Percentiles rank a stretch among this genome's conserved stretches.
phyloP scores from a whole-genome alignment of 1,140 invertebrate genomes.

The Drosophila eugracilis region DNA sequence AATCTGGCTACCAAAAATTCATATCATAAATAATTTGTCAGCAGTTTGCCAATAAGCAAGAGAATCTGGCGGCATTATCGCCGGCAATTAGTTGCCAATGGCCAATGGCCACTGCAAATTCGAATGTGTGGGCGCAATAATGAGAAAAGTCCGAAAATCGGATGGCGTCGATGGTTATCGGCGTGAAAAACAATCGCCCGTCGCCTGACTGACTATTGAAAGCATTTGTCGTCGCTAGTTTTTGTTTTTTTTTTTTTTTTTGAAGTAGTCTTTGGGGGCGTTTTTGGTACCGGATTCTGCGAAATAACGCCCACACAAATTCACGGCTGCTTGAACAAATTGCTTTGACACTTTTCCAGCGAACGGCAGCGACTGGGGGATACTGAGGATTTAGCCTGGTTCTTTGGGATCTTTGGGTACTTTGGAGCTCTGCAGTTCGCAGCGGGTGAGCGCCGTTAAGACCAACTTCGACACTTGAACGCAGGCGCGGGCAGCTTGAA shows the following conservation, averaged over 20 bases:
- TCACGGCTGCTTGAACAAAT: conserved; percentile 48
- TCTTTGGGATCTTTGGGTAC: neutral
- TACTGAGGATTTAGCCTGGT: neutral
- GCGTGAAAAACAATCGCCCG: conserved; percentile 53
- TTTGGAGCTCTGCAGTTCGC: conserved; percentile 15
- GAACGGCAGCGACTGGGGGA: conserved; percentile 21
- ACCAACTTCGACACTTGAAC: conserved; percentile 74
- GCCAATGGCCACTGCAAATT: conserved; percentile 50
- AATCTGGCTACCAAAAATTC: conserved; percentile 34
- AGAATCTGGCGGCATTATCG: conserved; percentile 47
- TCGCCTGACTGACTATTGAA: conserved; percentile 52
- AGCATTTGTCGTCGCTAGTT: conserved; percentile 76
- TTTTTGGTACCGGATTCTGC: conserved; percentile 41
- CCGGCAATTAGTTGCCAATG: conserved; percentile 73
- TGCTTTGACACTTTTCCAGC: conserved; percentile 69
- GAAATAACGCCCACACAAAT: conserved; percentile 56
- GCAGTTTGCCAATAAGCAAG: conserved; percentile 57
- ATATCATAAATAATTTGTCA: conserved; percentile 80
- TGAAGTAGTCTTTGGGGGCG: conserved; percentile 44
- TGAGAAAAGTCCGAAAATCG: conserved; percentile 18
- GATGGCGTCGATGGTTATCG: conserved; percentile 64
- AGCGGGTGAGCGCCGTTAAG: conserved; percentile 65
- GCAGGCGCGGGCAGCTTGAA: conserved; percentile 63
- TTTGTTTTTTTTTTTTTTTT: too few species aligned
- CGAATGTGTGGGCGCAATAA: conserved; percentile 27